phyloP scores from a whole-genome alignment of 1,140 invertebrate species.

The Phortica variegata region DNA sequence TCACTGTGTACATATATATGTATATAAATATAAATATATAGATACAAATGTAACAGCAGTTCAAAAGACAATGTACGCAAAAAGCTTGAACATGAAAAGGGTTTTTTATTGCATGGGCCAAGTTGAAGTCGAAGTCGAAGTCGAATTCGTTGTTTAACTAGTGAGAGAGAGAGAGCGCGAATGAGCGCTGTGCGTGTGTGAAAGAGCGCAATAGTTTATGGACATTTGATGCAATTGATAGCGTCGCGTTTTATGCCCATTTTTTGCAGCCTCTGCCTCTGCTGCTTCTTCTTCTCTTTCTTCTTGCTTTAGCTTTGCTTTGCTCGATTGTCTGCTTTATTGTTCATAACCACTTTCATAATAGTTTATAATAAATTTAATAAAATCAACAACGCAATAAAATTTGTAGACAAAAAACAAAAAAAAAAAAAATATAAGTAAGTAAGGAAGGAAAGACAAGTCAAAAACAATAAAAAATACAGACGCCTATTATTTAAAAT shows the following conservation, averaged over 20 bases:
- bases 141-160: too few relatives aligned
- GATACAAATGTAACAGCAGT: conserved; percentile 45
- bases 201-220: too few relatives aligned
- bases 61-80: too few relatives aligned
- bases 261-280: too few relatives aligned
- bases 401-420: conserved; percentile 18
- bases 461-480: conserved; percentile 14
- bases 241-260: neutral
- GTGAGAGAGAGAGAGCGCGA: too few relatives aligned
- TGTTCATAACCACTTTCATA: conserved; percentile 40
- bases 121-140: too few relatives aligned
- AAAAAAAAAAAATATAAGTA: conserved; percentile 13
- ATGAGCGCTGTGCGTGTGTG: too few relatives aligned
- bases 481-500: too few relatives aligned
- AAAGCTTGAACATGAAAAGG: conserved; percentile 50
- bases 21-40: neutral
- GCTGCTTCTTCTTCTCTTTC: too few relatives aligned
- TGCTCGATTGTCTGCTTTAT: neutral
- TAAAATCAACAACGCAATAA: conserved; percentile 40
- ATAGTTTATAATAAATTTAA: conserved; percentile 1
- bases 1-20: conserved; percentile 11
- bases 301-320: neutral
- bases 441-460: conserved; percentile 14
- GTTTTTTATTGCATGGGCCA: too few relatives aligned
- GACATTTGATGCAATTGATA: conserved; percentile 7